phyloP scores from a whole-genome alignment of 30 jellyfish, hydroid and myxozoan species.

The Rhopilema esculentum region DNA sequence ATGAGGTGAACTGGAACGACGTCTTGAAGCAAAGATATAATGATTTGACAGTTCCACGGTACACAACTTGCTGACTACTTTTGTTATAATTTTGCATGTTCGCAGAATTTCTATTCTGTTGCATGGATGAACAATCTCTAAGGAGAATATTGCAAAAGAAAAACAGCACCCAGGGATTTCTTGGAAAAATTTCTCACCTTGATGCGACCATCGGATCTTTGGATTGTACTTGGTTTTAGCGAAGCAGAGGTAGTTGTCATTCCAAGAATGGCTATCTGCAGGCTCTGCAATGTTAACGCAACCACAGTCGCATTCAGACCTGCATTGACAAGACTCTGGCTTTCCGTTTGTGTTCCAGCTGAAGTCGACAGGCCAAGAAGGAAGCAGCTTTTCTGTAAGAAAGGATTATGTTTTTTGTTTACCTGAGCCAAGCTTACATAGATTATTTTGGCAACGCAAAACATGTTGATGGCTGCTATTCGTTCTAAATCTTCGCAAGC shows the following conservation, averaged over 20 bases:
- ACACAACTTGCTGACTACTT: too few relatives aligned
- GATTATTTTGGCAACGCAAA: too few relatives aligned
- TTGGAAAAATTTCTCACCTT: conserved; percentile 30
- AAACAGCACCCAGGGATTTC: background rate
- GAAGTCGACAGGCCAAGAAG: conserved; percentile 86
- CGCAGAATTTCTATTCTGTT: too few relatives aligned
- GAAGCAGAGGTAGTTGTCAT: conserved; percentile 70
- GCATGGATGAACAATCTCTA: too few relatives aligned
- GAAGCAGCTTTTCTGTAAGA: conserved; percentile 38
- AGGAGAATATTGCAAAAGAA: too few relatives aligned
- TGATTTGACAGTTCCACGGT: too few relatives aligned
- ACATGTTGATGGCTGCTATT: too few relatives aligned
- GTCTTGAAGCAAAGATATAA: too few relatives aligned
- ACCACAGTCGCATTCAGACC: conserved; percentile 64
- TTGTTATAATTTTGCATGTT: too few relatives aligned
- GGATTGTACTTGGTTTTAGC: conserved; percentile 66
- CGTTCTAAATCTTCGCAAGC: too few relatives aligned
- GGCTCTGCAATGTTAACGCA: conserved; percentile 65
- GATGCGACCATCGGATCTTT: conserved; percentile 73
- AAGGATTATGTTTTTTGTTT: background rate
- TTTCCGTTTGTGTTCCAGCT: conserved; percentile 70
- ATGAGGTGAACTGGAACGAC: too few relatives aligned
- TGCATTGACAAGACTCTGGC: conserved; percentile 76
- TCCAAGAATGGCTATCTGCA: conserved; percentile 77
- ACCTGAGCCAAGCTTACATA: background rate